These are phyloP conservation scores for Halichondria panicea DNA, from an alignment of 37 sponge, comb jelly and placozoan species.

Conservation along the genomic window DNA sequence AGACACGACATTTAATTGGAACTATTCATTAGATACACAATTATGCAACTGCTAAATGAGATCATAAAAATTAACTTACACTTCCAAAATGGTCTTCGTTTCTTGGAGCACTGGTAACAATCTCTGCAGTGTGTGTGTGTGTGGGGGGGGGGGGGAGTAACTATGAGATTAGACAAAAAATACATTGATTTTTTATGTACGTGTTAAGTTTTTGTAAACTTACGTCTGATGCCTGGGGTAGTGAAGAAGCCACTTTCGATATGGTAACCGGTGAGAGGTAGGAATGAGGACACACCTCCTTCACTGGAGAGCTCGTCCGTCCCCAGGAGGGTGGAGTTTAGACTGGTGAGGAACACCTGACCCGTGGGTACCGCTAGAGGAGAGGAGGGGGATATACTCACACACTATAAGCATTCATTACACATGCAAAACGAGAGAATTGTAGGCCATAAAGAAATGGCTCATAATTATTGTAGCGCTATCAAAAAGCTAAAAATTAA, in stretches of 20 bases:
- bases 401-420: neutral
- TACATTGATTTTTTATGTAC: neutral
- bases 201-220: neutral
- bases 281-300: neutral
- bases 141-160: neutral
- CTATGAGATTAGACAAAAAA: too few species aligned
- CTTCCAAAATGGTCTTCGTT: slow-evolving; percentile 19
- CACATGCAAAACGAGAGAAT: too few species aligned
- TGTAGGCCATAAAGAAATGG: too few species aligned
- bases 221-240: neutral
- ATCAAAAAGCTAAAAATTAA: too few species aligned
- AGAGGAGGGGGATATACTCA: neutral
- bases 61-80: too few species aligned
- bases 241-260: slow-evolving; percentile 25
- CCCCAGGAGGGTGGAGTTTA: neutral
- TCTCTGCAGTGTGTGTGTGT: slow-evolving; percentile 10
- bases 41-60: too few species aligned
- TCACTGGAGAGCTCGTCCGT: neutral
- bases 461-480: too few species aligned
- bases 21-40: neutral
- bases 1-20: neutral
- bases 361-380: neutral
- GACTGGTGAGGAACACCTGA: neutral
- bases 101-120: slow-evolving; percentile 46
- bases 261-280: slow-evolving; percentile 6